Evolutionary conservation across 2,797 vertebrate species (phyloP).

Genomic region (Phataginus tricuspis): DNA sequence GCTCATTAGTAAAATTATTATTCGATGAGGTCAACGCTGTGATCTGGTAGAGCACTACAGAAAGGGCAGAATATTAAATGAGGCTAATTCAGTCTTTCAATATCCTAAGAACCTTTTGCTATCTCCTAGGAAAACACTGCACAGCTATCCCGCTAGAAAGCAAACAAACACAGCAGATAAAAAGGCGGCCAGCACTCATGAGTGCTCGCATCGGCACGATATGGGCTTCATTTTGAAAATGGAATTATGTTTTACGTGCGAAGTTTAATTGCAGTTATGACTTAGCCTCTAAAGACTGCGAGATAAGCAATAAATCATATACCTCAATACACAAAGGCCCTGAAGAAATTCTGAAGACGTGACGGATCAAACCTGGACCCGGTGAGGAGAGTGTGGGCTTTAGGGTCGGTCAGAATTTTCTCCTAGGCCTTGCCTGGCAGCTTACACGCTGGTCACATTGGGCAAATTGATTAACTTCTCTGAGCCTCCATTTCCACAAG

Average conservation of each 20-base stretch:
- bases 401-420: background rate
- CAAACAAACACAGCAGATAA: background rate
- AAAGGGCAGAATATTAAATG: constrained; percentile 2
- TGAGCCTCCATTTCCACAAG: background rate
- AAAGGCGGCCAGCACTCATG: background rate
- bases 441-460: background rate
- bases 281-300: constrained; percentile 6
- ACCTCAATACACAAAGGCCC: background rate
- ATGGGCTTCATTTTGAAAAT: constrained; percentile 46
- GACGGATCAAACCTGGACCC: background rate
- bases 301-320: constrained; percentile 15
- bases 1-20: constrained; percentile 37
- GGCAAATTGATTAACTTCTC: background rate
- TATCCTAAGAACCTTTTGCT: background rate
- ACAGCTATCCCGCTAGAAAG: background rate
- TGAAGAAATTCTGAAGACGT: background rate
- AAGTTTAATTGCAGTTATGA: constrained; percentile 25
- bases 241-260: constrained; percentile 29
- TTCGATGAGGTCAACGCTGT: background rate
- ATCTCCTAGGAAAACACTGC: background rate
- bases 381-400: background rate
- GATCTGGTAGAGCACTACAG: background rate
- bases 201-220: background rate
- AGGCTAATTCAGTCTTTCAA: background rate
- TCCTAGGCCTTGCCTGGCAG: background rate